A percentile compares a stretch with the other conserved stretches of the same genome.
phyloP scores from a whole-genome alignment of 2,888 invertebrate genomes.

The Odontothrips loti region DNA sequence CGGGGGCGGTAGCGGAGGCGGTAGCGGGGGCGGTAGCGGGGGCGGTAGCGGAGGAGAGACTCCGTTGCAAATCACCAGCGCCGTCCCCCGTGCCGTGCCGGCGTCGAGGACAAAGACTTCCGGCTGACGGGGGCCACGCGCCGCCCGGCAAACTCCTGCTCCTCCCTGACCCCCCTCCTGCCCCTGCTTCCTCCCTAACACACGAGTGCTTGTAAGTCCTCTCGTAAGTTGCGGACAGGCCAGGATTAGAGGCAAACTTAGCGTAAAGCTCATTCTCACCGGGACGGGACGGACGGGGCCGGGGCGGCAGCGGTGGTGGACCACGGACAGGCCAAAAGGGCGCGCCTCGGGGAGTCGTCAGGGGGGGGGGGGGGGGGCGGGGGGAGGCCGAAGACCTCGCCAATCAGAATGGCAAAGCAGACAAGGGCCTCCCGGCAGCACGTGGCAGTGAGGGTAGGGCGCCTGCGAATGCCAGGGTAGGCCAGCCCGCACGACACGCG shows the following conservation, averaged over 20 bases:
- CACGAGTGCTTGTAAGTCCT: slow-evolving; percentile 11
- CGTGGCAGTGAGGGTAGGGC: no score
- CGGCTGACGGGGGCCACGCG: not conserved
- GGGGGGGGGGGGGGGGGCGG: not conserved
- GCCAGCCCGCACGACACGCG: no score
- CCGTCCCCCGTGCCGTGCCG: no score
- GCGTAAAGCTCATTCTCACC: not conserved
- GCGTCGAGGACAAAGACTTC: no score
- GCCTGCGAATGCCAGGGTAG: no score
- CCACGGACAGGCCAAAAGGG: no score
- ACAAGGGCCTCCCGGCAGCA: no score
- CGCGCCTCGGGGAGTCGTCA: not conserved
- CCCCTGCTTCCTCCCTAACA: not conserved
- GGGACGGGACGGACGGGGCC: not conserved
- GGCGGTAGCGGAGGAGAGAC: not conserved
- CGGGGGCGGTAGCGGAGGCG: not conserved
- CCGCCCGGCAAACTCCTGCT: not conserved
- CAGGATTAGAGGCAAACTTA: not conserved
- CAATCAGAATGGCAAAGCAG: no score
- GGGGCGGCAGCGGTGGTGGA: not conserved
- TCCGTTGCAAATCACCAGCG: no score
- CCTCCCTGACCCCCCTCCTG: not conserved
- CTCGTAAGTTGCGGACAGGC: not conserved
- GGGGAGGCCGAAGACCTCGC: no score
- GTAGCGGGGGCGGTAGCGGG: not conserved